A percentile compares a stretch with the other conserved stretches of the same genome.
Evolutionary conservation across 2,888 invertebrate genomes (phyloP).

Genomic region (Calliopum simillimum): DNA sequence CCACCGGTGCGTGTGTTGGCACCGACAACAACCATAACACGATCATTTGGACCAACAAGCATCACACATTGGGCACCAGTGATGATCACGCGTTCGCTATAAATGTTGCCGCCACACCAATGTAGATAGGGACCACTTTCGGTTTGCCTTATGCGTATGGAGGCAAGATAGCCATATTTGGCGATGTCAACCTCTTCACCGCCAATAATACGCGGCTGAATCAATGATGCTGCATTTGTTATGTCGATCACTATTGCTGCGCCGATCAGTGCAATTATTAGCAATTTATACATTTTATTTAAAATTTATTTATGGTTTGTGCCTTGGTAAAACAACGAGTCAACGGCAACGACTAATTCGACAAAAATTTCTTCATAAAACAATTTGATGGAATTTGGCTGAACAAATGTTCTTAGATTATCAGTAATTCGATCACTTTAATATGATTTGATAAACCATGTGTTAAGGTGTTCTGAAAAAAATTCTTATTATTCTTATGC

Average conservation of each 20-base stretch:
- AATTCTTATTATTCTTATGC: too few species aligned
- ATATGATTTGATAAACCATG: constrained; percentile 12
- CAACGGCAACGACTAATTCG: neutral
- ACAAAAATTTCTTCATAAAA: too few species aligned
- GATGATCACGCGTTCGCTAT: constrained; percentile 51
- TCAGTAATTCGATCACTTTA: neutral
- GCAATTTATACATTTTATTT: neutral
- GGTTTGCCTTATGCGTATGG: constrained; percentile 53
- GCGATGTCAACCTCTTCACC: constrained; percentile 51
- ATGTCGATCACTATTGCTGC: neutral
- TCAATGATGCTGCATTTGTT: neutral
- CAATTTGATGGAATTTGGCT: too few species aligned
- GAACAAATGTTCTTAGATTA: neutral
- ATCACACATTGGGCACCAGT: constrained; percentile 62
- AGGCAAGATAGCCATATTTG: constrained; percentile 58
- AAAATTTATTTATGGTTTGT: neutral
- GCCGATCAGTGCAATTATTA: neutral
- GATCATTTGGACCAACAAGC: constrained; percentile 42
- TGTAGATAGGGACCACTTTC: constrained; percentile 51
- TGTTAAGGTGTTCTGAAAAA: neutral
- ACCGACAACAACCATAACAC: constrained; percentile 54
- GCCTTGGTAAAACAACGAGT: neutral
- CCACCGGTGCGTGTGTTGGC: constrained; percentile 55
- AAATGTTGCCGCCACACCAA: constrained; percentile 60
- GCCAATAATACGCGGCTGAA: constrained; percentile 53